Base-by-base conservation (phyloP, 2,888 invertebrate genomes). In the Lasioglossum morio region DNA sequence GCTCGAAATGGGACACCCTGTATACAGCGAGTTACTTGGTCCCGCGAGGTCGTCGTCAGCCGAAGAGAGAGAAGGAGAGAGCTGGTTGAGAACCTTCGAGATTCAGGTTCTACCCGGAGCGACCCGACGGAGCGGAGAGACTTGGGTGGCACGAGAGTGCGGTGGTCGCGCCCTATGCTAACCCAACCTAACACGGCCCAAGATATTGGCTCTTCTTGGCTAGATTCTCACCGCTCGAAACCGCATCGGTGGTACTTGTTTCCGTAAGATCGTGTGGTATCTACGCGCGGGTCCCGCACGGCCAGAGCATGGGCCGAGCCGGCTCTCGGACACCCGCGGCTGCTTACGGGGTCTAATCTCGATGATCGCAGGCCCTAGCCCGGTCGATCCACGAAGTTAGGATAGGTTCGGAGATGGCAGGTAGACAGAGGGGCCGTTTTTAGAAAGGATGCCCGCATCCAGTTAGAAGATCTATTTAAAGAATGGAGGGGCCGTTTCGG, bases 71-170 rank as follows among this genome's bases (percentile, higher is more conserved):
- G 40, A 79, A 37, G 75, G 86, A 69, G 69, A 69, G 69, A 89
- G 89, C 89, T 81, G 90, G 92, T 94, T 94, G 95, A 94, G 94
- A 94, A 94, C 94, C 94, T 88, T 91, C 85, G 89, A 92, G 92
- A 94, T 94, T 94, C 94, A 94, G 94, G 95, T 94, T 94, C 93
- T 93, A 92, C 92, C 82, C 83, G 87, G 92, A 89, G 90, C 91
- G 91, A 92, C 91, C 91, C 89, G 91, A 90, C 90, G 83, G 89
- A 84, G 70, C 81, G 84, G 83, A 91, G 92, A 92, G 91, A 92
- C 94, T 92, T 93, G 93, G 93, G 94, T 94, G 93, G 93, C 91
- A 89, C 87, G 90, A 89, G 92, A 89, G 91, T 88, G 90, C 90
- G 90, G 91, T 92, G 92, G 91, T 92, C 92, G 92, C 92, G 92